Percentiles rank a stretch among this genome's conserved stretches.
These are phyloP conservation scores for Etheostoma spectabile DNA, from an alignment of 2,113 vertebrate species.

Conservation along the genomic window DNA sequence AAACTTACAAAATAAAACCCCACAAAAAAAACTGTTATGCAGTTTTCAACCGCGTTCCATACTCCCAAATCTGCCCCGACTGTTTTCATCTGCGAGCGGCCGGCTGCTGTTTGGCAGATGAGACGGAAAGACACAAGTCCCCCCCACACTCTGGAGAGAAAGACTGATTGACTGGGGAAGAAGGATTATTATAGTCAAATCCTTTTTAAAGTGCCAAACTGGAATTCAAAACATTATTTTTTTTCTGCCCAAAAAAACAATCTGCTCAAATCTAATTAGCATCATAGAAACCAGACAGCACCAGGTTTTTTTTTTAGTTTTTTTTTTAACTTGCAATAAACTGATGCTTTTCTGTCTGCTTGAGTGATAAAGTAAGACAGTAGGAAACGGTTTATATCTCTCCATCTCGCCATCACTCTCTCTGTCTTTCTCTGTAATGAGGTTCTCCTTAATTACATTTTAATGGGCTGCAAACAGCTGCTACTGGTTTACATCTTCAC, in stretches of 20 bases:
- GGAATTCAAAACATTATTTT: constrained; percentile 51
- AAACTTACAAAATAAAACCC: background rate
- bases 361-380: constrained; percentile 64
- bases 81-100: constrained; percentile 14
- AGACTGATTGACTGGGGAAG: constrained; percentile 56
- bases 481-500: constrained; percentile 55
- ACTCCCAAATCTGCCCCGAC: background rate
- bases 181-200: constrained; percentile 46
- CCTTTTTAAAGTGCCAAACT: constrained; percentile 52
- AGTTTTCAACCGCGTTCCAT: background rate
- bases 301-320: background rate
- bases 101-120: constrained; percentile 34
- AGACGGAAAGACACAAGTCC: constrained; percentile 46
- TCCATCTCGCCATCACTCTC: constrained; percentile 46
- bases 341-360: constrained; percentile 55
- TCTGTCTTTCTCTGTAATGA: constrained; percentile 69
- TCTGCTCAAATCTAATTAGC: constrained; percentile 62
- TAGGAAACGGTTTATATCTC: constrained; percentile 59
- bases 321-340: constrained; percentile 59
- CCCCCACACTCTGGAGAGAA: constrained; percentile 39
- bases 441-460: constrained; percentile 78
- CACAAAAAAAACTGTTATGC: background rate
- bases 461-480: constrained; percentile 77
- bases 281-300: constrained; percentile 33
- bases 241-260: constrained; percentile 53